phyloP scores from a whole-genome alignment of 2,888 invertebrate genomes.

The Epirrhoe alternata region DNA sequence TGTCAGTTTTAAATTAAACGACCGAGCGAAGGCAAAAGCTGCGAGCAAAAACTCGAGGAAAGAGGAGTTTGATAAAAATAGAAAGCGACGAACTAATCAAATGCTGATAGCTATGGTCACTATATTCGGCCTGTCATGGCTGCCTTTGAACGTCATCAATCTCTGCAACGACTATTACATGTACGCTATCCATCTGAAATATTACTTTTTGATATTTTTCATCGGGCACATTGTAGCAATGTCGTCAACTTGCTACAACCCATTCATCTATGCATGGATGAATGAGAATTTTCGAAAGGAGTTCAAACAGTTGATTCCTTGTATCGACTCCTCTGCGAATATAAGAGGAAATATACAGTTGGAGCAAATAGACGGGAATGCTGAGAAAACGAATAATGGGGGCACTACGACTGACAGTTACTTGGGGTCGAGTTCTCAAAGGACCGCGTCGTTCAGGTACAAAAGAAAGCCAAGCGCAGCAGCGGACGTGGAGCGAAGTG shows the following conservation, averaged over 20 bases:
- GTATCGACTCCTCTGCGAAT: constrained; percentile 83
- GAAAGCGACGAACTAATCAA: constrained; percentile 96
- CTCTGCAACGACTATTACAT: constrained; percentile 93
- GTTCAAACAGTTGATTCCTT: constrained; percentile 91
- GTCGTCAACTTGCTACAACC: constrained; percentile 98
- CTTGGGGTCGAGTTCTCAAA: constrained; percentile 83
- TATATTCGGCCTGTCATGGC: constrained; percentile 98
- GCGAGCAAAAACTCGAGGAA: constrained; percentile 93
- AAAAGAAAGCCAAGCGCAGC: constrained; percentile 86
- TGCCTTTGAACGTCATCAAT: constrained; percentile 96
- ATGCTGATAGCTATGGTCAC: constrained; percentile 99
- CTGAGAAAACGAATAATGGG: constrained; percentile 90
- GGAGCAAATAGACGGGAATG: constrained; percentile 84
- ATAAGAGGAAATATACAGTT: constrained; percentile 72
- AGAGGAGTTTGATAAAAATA: constrained; percentile 95
- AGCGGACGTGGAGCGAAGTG: constrained; percentile 85
- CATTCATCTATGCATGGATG: constrained; percentile 98
- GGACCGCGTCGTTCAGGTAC: constrained; percentile 80
- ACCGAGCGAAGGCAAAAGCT: constrained; percentile 93
- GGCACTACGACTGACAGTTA: constrained; percentile 89
- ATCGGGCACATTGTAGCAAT: constrained; percentile 96
- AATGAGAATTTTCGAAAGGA: constrained; percentile 98
- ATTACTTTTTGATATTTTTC: constrained; percentile 95
- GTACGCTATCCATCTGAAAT: constrained; percentile 90
- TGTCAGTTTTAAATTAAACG: constrained; percentile 94